A percentile compares a stretch with the other conserved stretches of the same genome.
Evolutionary conservation across 2,888 invertebrate genomes (phyloP).

Genomic region (Endotricha flammealis): DNA sequence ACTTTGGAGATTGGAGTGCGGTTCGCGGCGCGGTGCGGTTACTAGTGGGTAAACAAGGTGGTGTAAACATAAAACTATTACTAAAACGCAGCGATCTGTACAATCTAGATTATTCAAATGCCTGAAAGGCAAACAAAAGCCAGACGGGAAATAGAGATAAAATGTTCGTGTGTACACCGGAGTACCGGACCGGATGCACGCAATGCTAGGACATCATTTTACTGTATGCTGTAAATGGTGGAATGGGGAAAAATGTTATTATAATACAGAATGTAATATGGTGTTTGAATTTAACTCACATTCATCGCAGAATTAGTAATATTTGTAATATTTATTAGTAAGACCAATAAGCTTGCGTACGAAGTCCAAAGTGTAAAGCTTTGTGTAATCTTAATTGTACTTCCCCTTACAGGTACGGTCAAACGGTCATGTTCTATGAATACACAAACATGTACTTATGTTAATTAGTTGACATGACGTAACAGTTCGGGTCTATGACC

Average conservation of each 20-base stretch:
- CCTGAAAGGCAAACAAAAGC: conserved; percentile 3
- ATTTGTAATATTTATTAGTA: too few species aligned
- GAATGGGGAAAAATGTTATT: too few species aligned
- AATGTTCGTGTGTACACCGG: conserved; percentile 1
- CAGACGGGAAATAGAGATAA: conserved; percentile 8
- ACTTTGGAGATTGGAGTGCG: too few species aligned
- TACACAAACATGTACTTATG: conserved; percentile 20
- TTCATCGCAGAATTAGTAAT: too few species aligned
- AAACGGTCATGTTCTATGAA: neutral
- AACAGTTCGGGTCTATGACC: conserved; percentile 37
- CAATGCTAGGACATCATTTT: neutral
- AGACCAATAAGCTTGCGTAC: too few species aligned
- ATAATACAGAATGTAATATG: too few species aligned
- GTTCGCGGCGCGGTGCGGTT: too few species aligned
- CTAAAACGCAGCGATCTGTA: neutral
- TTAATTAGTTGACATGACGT: conserved; percentile 29
- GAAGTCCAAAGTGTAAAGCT: too few species aligned
- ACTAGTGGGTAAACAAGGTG: neutral
- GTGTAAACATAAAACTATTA: neutral
- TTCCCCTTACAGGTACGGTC: neutral
- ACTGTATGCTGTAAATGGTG: neutral
- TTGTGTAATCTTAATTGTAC: too few species aligned
- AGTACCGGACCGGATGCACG: too few species aligned
- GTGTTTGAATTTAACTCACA: too few species aligned
- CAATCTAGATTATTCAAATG: conserved; percentile 8